Base-by-base conservation (phyloP, 2,888 invertebrate species). In the Carabus problematicus region DNA sequence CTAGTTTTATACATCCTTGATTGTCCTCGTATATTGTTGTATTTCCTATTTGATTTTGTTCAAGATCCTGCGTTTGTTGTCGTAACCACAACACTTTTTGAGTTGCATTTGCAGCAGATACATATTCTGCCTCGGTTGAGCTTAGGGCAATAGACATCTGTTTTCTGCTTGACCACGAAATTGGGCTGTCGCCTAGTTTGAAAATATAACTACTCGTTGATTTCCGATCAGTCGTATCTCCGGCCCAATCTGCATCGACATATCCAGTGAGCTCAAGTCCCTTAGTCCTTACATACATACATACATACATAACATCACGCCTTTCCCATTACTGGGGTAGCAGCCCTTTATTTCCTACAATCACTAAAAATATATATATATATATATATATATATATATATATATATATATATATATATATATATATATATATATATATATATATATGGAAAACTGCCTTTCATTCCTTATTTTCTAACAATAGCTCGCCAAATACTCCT, bases 131-230 rank as follows among this genome's bases (percentile, higher is more conserved):
- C n/a, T 60, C 60, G 8, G 60, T 60, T 8, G 43, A 43, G 12
- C 42, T 42, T 60, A 60, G 18, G 18, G 45, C 43, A 18, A 43
- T 43, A 6, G 41, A 39, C 9, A n/a, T 8, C 40, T 59, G 59
- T n/a, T 41, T 60, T 18, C 43, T 60, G 18, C 60, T 59, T 9
- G n/a, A 40, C 59, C 59, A 59, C 9, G 41, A 59, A 14, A 59
- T 42, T 3, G 59, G 59, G 43, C 19, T 60, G 12, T 16, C n/a
- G 12, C 43, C 43, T 11, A 60, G 19, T n/a, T 42, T 42, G 14
- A 60, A 42, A 45, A 60, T 43, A 16, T 43, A 42, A 2, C 60
- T 43, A 18, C 60, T 60, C n/a, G 60, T 60, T 43, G 60, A 60
- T 29, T 60, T 60, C 43, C 60, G 12, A 16, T 43, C 60, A 6